These are phyloP conservation scores for Cyphomyrus plagiostoma DNA, from an alignment of 2,113 vertebrate species.

Conservation along the genomic window DNA sequence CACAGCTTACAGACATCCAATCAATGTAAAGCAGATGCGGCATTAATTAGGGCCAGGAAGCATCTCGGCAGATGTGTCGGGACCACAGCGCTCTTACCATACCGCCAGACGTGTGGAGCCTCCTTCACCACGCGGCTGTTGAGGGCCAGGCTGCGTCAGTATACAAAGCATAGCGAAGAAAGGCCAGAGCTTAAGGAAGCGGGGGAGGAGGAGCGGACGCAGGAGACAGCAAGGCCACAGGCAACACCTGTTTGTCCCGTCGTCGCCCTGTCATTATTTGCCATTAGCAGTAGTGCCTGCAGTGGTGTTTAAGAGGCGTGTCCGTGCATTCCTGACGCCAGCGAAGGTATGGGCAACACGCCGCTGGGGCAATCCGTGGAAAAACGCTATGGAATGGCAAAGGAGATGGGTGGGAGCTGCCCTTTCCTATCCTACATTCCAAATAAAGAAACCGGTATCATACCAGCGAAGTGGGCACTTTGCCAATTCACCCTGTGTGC, in stretches of 20 bases:
- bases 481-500: not conserved
- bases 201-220: conserved; percentile 13
- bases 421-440: not conserved
- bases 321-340: conserved; percentile 40
- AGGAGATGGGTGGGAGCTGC: not conserved
- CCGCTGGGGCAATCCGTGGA: conserved; percentile 33
- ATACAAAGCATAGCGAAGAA: not conserved
- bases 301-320: conserved; percentile 38
- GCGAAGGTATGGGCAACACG: conserved; percentile 42
- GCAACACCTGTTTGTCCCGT: conserved; percentile 61
- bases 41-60: conserved; percentile 54
- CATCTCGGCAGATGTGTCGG: conserved; percentile 49
- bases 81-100: conserved; percentile 35
- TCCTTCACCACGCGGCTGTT: not conserved
- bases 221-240: conserved; percentile 20
- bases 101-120: conserved; percentile 20
- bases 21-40: conserved; percentile 56
- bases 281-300: conserved; percentile 49
- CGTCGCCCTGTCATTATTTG: conserved; percentile 53
- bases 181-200: not conserved
- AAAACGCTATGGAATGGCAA: not conserved
- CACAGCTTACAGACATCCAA: conserved; percentile 50
- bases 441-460: not conserved
- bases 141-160: not conserved
- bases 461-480: not conserved